These are phyloP conservation scores for Eulithis prunata DNA, from an alignment of 2,888 invertebrate species.

Conservation along the genomic window DNA sequence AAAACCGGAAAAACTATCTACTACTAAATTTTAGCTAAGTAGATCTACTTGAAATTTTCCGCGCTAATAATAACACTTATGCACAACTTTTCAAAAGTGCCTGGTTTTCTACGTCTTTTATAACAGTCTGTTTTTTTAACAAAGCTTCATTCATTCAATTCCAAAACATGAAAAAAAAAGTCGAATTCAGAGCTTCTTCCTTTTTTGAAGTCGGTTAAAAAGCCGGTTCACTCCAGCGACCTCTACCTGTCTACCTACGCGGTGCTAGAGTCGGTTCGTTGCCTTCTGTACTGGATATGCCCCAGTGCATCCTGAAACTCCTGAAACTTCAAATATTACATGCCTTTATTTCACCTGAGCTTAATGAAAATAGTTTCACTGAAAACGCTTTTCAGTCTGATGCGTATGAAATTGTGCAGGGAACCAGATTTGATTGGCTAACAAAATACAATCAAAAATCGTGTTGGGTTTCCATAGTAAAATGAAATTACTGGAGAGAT, in stretches of 20 bases:
- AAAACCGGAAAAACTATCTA: not conserved
- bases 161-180: not conserved
- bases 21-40: no score
- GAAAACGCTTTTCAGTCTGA: not conserved
- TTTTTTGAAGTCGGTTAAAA: not conserved
- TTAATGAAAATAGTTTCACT: conserved; percentile 22
- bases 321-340: conserved; percentile 20
- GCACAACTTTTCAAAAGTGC: no score
- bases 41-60: no score
- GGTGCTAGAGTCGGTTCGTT: conserved; percentile 7
- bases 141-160: no score
- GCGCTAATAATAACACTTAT: no score
- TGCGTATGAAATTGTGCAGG: not conserved
- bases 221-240: not conserved
- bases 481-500: no score
- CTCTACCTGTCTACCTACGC: not conserved
- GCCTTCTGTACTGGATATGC: conserved; percentile 6
- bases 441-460: not conserved
- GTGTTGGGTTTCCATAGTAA: no score
- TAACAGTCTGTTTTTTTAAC: no score
- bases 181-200: no score
- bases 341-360: conserved; percentile 3
- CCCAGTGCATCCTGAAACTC: conserved; percentile 9
- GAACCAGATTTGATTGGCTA: not conserved
- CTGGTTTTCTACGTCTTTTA: no score